Base-by-base conservation (phyloP, 1,140 invertebrate species). In the Drosophila bipectinata region DNA sequence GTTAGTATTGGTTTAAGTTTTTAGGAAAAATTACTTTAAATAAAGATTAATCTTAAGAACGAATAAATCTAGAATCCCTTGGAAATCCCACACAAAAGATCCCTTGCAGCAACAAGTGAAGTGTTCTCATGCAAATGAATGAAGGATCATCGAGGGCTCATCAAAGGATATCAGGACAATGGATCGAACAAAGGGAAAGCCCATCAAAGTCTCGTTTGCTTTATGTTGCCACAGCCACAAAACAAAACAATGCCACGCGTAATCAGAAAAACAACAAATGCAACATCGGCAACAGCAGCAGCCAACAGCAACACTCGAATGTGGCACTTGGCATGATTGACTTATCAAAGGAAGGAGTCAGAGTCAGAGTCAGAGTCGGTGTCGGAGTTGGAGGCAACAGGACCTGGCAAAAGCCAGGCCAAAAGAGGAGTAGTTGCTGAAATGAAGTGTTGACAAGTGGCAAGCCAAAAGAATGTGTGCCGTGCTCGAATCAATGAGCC, bases 381-480 rank as follows among this genome's bases (percentile, higher is more conserved):
- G 21, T 21, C 21, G 39, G 12, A 41, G 12, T n/a, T 2, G 12
- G 39, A 44, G 26, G 32, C 32, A 32, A 15, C 41, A 18, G 41
- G 39, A 41, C 39, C 39, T 28, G 26, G 26, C 26, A 14, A 41
- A 14, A 37, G 12, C 34, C 10, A 4, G 34, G 12, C 77, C 66
- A 48, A 75, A 52, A 53, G 53, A 75, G 71, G 47, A 74, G 71
- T 61, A 64, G 66, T 69, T 69, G 66, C 52, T 79, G 64, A 75
- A 85, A 82, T 79, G 82, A 85, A 85, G 82, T 85, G 82, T 85
- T 85, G 82, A 85, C 82, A 85, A 85, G 82, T 85, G 82, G 82
- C 82, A 85, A 85, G 83, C 83, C 77, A 69, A 72, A 87, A 79
- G 83, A 87, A 87, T 87, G 82, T 85, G 82, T 81, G 58, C 59